Conservation (phyloP, 1,140 invertebrate species). For the Musca vetustissima region DNA sequence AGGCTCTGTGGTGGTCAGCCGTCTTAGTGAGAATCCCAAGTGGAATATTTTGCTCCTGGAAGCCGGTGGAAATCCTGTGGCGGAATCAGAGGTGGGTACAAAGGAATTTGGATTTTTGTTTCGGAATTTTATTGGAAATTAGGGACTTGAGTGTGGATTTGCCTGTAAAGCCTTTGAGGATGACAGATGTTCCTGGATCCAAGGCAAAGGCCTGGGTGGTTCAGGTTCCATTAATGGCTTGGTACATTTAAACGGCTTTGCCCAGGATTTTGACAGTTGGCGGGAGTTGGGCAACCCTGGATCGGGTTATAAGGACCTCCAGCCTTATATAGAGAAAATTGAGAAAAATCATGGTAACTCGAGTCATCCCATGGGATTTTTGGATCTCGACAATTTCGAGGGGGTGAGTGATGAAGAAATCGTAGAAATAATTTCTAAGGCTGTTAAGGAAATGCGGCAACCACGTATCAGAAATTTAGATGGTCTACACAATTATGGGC, state of each 20-base stretch:
- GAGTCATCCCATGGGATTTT: slow-evolving; percentile 61
- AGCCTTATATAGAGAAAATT: slow-evolving; percentile 70
- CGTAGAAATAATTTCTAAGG: slow-evolving; percentile 47
- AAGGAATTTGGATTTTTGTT: too few relatives aligned
- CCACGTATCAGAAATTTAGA: slow-evolving; percentile 57
- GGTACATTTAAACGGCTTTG: slow-evolving; percentile 69
- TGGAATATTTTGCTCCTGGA: slow-evolving; percentile 61
- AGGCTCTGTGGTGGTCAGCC: slow-evolving; percentile 59
- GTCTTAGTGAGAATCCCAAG: slow-evolving; percentile 57
- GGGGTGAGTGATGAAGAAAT: not conserved
- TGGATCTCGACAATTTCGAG: slow-evolving; percentile 46
- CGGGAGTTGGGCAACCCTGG: slow-evolving; percentile 59
- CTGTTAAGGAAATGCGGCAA: slow-evolving; percentile 42
- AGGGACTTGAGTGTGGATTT: too few relatives aligned
- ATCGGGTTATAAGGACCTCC: slow-evolving; percentile 67
- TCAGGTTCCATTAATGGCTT: slow-evolving; percentile 68
- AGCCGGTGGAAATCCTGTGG: slow-evolving; percentile 58
- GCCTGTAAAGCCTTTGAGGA: slow-evolving; percentile 35
- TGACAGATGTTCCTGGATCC: slow-evolving; percentile 58
- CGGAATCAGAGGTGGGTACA: slow-evolving; percentile 56
- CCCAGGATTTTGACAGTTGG: slow-evolving; percentile 64
- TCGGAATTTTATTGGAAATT: too few relatives aligned
- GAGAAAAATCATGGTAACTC: slow-evolving; percentile 61
- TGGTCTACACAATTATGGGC: slow-evolving; percentile 53
- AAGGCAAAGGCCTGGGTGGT: slow-evolving; percentile 66